Conservation (phyloP, 2,113 vertebrate species). For the Pseudorectes ferrugineus region DNA sequence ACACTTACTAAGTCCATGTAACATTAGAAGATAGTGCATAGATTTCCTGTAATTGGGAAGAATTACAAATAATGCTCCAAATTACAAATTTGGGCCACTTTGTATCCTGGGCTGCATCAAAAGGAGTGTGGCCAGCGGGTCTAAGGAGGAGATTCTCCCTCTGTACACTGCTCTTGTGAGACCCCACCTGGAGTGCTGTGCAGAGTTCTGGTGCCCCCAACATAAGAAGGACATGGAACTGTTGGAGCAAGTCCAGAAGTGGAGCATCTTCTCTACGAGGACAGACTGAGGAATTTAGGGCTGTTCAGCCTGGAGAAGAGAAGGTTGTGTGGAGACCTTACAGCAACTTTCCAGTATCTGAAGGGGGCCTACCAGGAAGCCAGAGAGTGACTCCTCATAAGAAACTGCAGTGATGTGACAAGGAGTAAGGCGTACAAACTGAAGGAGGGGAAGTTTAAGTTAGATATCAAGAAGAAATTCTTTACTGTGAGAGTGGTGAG, state of each 20-base stretch:
- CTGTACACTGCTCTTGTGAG: background rate
- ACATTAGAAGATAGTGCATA: background rate
- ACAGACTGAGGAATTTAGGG: background rate
- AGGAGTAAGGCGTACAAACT: background rate
- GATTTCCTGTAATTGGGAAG: background rate
- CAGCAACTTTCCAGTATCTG: background rate
- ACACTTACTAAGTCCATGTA: background rate
- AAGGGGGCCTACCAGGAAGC: background rate
- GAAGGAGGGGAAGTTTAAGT: background rate
- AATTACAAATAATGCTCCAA: background rate
- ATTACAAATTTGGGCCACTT: background rate
- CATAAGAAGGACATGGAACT: background rate
- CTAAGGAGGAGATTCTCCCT: background rate
- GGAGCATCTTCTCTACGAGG: background rate
- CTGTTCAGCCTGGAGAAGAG: background rate
- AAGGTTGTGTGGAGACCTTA: background rate
- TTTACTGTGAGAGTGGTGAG: background rate
- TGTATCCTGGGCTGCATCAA: background rate
- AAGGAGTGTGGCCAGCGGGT: background rate
- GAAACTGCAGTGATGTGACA: background rate
- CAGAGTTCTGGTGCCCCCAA: background rate
- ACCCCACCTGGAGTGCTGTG: too few species aligned
- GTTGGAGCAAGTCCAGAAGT: background rate
- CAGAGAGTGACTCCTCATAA: background rate
- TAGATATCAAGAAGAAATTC: background rate